These are phyloP conservation scores for Diploscapter pachys DNA, from an alignment of 1,140 invertebrate genomes.

Conservation along the genomic window DNA sequence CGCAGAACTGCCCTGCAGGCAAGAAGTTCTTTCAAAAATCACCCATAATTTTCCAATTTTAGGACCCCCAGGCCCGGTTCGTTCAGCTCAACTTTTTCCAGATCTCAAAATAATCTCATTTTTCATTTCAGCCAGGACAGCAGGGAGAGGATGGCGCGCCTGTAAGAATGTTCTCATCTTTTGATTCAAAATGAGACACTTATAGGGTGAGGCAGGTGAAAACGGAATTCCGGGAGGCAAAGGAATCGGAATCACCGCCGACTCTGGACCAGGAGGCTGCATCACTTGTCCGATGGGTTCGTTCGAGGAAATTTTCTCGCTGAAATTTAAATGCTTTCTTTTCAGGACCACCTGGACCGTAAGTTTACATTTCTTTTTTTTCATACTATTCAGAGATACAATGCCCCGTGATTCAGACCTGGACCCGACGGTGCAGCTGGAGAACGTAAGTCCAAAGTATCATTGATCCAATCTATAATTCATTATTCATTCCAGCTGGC, in stretches of 20 bases:
- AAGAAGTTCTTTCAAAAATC: too few relatives aligned
- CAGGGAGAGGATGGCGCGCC: constrained; percentile 30
- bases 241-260: constrained; percentile 29
- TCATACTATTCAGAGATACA: neutral
- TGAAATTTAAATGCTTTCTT: constrained; percentile 1
- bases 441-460: constrained; percentile 12
- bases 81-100: too few relatives aligned
- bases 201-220: constrained; percentile 22
- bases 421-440: constrained; percentile 29
- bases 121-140: constrained; percentile 11
- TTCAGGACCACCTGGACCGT: constrained; percentile 27
- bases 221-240: constrained; percentile 28
- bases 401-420: constrained; percentile 24
- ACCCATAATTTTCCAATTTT: neutral
- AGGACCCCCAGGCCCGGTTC: constrained; percentile 29
- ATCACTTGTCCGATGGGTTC: constrained; percentile 34
- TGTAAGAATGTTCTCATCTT: neutral
- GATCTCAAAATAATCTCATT: too few relatives aligned
- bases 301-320: neutral
- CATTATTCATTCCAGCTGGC: constrained; percentile 1
- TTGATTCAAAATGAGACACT: too few relatives aligned
- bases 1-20: constrained; percentile 35
- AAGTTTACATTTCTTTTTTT: constrained; percentile 10
- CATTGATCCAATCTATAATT: neutral
- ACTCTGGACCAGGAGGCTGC: constrained; percentile 22